Conservation (phyloP, 1,140 invertebrate species). For the Pogonognathellus flavescens region DNA sequence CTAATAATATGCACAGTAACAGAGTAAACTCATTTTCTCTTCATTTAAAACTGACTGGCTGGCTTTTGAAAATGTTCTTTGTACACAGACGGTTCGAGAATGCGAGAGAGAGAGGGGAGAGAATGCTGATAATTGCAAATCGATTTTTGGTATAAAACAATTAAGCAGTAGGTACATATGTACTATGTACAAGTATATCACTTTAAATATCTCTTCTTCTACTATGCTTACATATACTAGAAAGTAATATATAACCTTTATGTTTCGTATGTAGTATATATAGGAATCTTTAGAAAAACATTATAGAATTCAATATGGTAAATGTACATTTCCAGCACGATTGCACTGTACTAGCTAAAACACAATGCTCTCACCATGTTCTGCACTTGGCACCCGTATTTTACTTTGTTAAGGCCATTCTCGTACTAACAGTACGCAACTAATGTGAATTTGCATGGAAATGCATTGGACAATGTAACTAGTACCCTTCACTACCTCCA, state of each 20-base stretch:
- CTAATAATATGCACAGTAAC: background rate
- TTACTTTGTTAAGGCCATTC: background rate
- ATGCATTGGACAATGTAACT: background rate
- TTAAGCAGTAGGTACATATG: constrained; percentile 21
- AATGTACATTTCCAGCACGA: constrained; percentile 15
- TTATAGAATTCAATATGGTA: background rate
- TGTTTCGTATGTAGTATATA: background rate
- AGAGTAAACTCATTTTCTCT: background rate
- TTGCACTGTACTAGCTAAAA: background rate
- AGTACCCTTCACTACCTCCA: background rate
- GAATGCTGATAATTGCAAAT: constrained; percentile 47
- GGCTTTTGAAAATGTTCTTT: background rate
- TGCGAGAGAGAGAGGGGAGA: background rate
- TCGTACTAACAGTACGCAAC: background rate
- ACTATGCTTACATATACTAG: background rate
- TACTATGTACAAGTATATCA: background rate
- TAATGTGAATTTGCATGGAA: background rate
- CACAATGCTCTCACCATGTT: no score
- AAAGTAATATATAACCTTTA: background rate
- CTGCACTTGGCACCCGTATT: background rate
- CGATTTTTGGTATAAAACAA: constrained; percentile 40
- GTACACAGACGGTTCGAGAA: background rate
- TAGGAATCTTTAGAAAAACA: no score
- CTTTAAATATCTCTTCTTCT: background rate
- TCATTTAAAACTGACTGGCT: background rate